These are phyloP conservation scores for Oreocharis arfaki DNA, from an alignment of 2,113 vertebrate genomes.

Conservation along the genomic window DNA sequence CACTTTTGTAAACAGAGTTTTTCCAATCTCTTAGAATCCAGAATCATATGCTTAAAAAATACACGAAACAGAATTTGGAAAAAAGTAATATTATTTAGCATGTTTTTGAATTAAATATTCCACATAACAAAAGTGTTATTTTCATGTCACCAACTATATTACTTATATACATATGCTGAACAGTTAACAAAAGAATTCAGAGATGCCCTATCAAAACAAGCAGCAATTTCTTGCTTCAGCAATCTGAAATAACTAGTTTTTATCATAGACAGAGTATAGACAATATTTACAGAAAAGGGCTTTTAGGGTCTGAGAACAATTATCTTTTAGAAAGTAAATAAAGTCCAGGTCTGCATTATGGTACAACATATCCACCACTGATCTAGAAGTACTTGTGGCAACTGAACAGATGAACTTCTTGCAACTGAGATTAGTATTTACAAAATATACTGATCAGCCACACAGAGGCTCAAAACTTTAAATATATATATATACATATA, in stretches of 20 bases:
- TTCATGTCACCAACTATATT: slow-evolving; percentile 67
- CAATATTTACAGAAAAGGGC: slow-evolving; percentile 57
- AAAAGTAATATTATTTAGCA: slow-evolving; percentile 79
- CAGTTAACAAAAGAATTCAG: slow-evolving; percentile 57
- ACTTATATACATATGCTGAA: slow-evolving; percentile 72
- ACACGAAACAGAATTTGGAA: slow-evolving; percentile 69
- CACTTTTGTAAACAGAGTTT: neutral
- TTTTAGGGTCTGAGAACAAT: slow-evolving; percentile 45
- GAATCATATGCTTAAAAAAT: slow-evolving; percentile 38
- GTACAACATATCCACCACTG: slow-evolving; percentile 51
- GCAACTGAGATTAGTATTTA: slow-evolving; percentile 67
- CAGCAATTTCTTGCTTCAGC: slow-evolving; percentile 51
- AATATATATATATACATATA: slow-evolving; percentile 53
- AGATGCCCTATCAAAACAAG: slow-evolving; percentile 63
- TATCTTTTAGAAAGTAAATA: slow-evolving; percentile 52
- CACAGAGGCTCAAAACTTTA: slow-evolving; percentile 70
- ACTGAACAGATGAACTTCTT: slow-evolving; percentile 35
- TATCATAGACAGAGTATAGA: slow-evolving; percentile 59
- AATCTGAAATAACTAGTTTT: slow-evolving; percentile 46
- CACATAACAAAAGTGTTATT: slow-evolving; percentile 77
- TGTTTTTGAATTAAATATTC: slow-evolving; percentile 81
- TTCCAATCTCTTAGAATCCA: neutral
- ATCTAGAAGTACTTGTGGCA: slow-evolving; percentile 39
- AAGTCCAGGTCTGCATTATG: slow-evolving; percentile 51
- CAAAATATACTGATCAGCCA: slow-evolving; percentile 73